Percentiles rank a stretch among this genome's conserved stretches.
Conservation (phyloP, 2,113 vertebrate species). For the Cebidichthys violaceus region DNA sequence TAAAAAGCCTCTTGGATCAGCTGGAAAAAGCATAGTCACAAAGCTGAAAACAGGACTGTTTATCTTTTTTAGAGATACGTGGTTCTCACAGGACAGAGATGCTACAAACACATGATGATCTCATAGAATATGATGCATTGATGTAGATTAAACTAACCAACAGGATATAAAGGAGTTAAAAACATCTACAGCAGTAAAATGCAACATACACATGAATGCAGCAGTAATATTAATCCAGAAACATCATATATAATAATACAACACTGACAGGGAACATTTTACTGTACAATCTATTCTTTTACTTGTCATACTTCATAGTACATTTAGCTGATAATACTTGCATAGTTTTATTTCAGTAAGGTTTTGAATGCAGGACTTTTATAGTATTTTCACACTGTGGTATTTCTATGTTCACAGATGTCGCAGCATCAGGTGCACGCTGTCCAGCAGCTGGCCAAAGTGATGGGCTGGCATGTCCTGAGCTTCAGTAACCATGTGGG, state of each 20-base stretch:
- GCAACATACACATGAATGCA: neutral
- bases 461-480: conserved; percentile 98
- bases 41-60: neutral
- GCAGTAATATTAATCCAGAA: neutral
- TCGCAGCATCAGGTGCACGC: conserved; percentile 98
- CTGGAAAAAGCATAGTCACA: neutral
- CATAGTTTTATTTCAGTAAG: neutral
- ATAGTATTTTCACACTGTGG: neutral
- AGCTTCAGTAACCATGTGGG: conserved; percentile 98
- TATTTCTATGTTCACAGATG: conserved; percentile 85
- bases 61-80: neutral
- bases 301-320: neutral
- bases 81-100: neutral
- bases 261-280: neutral
- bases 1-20: neutral
- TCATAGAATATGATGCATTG: neutral
- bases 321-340: neutral
- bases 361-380: neutral
- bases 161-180: neutral
- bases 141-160: neutral
- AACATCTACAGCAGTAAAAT: neutral
- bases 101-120: neutral
- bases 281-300: neutral
- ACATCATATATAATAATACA: neutral
- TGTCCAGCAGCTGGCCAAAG: conserved; percentile 97